phyloP scores from a whole-genome alignment of 2,888 invertebrate species.

The Rhynchonema sp. region DNA sequence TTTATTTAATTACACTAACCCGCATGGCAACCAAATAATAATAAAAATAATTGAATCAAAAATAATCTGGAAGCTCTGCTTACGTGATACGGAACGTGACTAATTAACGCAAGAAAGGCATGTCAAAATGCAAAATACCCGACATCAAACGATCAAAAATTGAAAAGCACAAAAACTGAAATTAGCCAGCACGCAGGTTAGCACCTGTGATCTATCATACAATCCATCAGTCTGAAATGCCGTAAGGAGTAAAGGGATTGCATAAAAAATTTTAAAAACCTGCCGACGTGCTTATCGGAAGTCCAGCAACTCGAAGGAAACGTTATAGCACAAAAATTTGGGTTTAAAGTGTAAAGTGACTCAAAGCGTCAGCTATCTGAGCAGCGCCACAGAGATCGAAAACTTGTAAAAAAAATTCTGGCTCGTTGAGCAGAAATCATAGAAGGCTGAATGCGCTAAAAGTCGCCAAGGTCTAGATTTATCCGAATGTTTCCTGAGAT shows the following conservation, averaged over 20 bases:
- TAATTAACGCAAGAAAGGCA: neutral
- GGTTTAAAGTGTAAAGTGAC: neutral
- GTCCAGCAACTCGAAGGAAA: neutral
- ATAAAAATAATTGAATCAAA: neutral
- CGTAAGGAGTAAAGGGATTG: neutral
- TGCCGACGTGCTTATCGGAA: neutral
- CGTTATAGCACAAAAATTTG: neutral
- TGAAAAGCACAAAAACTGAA: too few relatives aligned
- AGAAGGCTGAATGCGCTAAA: too few relatives aligned
- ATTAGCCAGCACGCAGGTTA: too few relatives aligned
- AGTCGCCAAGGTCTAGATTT: neutral
- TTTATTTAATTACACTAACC: too few relatives aligned
- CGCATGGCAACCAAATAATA: too few relatives aligned
- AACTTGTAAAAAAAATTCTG: neutral
- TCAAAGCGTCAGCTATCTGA: neutral
- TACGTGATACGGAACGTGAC: neutral
- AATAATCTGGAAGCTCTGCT: neutral
- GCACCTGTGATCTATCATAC: neutral
- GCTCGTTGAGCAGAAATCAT: too few relatives aligned
- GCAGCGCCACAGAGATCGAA: neutral
- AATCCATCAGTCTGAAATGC: neutral
- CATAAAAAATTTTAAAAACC: neutral
- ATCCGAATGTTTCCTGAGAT: constrained; percentile 68
- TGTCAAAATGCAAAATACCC: too few relatives aligned
- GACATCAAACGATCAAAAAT: too few relatives aligned